phyloP scores from a whole-genome alignment of 2,113 vertebrate genomes.

The Puma concolor region DNA sequence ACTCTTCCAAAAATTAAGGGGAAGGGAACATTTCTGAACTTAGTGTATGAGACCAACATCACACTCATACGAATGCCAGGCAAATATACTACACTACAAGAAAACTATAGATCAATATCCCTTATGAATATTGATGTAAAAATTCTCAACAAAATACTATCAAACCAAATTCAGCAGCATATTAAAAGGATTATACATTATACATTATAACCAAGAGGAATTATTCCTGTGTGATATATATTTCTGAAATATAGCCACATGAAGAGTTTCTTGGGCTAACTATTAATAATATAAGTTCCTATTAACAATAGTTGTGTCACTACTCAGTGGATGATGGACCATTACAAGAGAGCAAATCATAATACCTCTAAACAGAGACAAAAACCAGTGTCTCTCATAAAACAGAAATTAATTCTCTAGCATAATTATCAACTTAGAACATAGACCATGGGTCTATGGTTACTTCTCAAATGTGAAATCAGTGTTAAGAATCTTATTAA shows the following conservation, averaged over 20 bases:
- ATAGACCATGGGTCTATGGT: not conserved
- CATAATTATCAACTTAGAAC: not conserved
- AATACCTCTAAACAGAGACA: not conserved
- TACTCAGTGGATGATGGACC: not conserved
- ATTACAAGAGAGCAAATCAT: not conserved
- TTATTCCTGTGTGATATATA: not conserved
- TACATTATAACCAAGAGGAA: not conserved
- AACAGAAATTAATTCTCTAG: not conserved
- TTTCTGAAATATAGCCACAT: not conserved
- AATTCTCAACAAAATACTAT: not conserved
- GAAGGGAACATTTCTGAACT: not conserved
- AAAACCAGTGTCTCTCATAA: not conserved
- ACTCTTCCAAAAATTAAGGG: not conserved
- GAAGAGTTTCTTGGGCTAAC: not conserved
- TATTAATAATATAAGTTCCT: not conserved
- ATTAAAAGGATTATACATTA: not conserved
- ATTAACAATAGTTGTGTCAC: not conserved
- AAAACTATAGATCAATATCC: not conserved
- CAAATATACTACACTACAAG: not conserved
- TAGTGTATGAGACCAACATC: not conserved
- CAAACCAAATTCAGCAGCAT: not conserved
- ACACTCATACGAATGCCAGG: not conserved
- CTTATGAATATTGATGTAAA: not conserved
- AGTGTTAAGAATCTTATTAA: conserved; percentile 1
- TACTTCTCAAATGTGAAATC: not conserved